phyloP scores from a whole-genome alignment of 1,140 invertebrate genomes.

The Caenorhabditis latens region DNA sequence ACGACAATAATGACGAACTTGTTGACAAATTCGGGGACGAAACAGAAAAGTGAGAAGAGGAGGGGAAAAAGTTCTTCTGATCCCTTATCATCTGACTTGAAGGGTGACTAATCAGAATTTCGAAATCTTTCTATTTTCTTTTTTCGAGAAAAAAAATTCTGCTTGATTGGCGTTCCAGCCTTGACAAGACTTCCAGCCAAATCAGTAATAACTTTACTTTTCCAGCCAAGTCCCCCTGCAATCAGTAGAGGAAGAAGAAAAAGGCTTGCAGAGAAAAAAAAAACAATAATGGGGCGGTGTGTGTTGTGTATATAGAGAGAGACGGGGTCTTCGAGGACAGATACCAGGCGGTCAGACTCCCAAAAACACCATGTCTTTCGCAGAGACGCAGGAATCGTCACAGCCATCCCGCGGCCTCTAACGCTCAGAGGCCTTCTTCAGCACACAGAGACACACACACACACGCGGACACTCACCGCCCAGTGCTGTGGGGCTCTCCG shows the following conservation, averaged over 20 bases:
- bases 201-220: neutral
- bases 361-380: neutral
- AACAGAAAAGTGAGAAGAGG: neutral
- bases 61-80: neutral
- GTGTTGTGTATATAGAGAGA: neutral
- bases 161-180: neutral
- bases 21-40: neutral
- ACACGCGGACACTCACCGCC: neutral
- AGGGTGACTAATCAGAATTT: constrained; percentile 11
- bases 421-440: neutral
- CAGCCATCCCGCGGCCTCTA: neutral
- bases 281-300: constrained; percentile 49
- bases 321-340: neutral
- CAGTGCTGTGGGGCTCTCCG: neutral
- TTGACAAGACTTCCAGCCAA: neutral
- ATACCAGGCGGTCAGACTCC: constrained; percentile 8
- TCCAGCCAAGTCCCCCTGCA: neutral
- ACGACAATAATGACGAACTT: neutral
- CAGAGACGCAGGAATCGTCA: constrained; percentile 1
- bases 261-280: constrained; percentile 42
- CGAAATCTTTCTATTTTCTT: neutral
- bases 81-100: too few relatives aligned
- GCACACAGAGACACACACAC: neutral
- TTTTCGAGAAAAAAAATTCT: neutral
- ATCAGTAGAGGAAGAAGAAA: constrained; percentile 2